phyloP scores from a whole-genome alignment of 1,140 invertebrate species.

The Papilio helenus region DNA sequence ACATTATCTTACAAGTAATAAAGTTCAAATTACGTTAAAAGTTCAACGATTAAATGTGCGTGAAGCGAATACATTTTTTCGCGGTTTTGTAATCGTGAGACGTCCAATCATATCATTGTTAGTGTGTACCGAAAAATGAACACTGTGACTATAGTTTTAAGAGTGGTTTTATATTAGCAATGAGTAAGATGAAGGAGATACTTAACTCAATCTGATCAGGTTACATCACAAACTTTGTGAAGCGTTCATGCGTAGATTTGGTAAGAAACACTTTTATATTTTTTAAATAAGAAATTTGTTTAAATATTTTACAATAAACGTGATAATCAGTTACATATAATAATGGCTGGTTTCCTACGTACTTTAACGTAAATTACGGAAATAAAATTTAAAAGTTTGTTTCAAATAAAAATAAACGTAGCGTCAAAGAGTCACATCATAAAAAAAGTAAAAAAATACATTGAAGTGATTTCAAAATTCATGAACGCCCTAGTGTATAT shows the following conservation, averaged over 20 bases:
- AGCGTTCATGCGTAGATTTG: slow-evolving; percentile 54
- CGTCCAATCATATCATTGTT: neutral
- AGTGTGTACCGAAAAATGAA: neutral
- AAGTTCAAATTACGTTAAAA: neutral
- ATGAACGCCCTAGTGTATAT: slow-evolving; percentile 7
- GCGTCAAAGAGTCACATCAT: too few species aligned
- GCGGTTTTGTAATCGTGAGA: slow-evolving; percentile 24
- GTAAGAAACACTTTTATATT: neutral
- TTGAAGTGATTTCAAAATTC: too few species aligned
- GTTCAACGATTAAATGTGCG: neutral
- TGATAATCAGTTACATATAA: neutral
- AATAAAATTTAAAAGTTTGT: too few species aligned
- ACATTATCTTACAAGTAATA: neutral
- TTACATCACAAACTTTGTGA: slow-evolving; percentile 51
- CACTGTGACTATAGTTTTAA: neutral
- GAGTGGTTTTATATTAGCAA: slow-evolving; percentile 26
- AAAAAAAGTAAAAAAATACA: too few species aligned
- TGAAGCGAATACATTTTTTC: slow-evolving; percentile 15
- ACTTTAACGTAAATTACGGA: too few species aligned
- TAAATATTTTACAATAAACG: neutral
- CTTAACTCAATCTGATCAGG: slow-evolving; percentile 58
- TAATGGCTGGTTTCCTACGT: too few species aligned
- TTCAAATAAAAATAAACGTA: too few species aligned
- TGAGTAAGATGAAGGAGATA: slow-evolving; percentile 41
- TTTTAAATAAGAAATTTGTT: neutral